Conservation (phyloP, 2,797 vertebrate species). For the Tolypeutes matacus region DNA sequence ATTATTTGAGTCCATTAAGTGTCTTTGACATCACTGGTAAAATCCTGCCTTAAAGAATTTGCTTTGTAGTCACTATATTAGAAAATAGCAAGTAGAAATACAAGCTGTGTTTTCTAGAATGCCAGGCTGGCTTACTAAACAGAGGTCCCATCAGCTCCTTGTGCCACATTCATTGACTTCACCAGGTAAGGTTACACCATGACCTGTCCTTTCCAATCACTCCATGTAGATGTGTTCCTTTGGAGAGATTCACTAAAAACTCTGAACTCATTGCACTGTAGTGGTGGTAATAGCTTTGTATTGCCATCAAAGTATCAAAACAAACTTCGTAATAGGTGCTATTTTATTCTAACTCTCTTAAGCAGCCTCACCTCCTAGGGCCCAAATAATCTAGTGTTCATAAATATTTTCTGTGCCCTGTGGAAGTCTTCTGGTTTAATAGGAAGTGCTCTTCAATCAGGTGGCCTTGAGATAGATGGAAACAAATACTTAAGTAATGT, state of each 20-base stretch:
- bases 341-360: background rate
- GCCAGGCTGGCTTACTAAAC: background rate
- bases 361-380: background rate
- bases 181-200: background rate
- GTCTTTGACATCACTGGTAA: conserved; percentile 14
- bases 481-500: background rate
- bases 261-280: background rate
- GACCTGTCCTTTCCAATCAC: background rate
- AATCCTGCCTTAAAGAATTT: background rate
- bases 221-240: background rate
- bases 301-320: conserved; percentile 1
- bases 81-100: background rate
- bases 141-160: background rate
- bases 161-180: background rate
- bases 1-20: conserved; percentile 8
- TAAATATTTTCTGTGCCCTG: background rate
- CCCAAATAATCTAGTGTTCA: background rate
- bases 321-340: background rate
- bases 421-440: conserved; percentile 2
- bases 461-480: conserved; percentile 3
- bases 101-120: background rate
- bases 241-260: background rate
- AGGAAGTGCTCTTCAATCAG: background rate
- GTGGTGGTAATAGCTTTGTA: background rate
- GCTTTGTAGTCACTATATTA: background rate